Percentiles rank a stretch among this genome's conserved stretches.
Conservation (phyloP, 2,113 vertebrate genomes). For the Pygathrix nemaeus region DNA sequence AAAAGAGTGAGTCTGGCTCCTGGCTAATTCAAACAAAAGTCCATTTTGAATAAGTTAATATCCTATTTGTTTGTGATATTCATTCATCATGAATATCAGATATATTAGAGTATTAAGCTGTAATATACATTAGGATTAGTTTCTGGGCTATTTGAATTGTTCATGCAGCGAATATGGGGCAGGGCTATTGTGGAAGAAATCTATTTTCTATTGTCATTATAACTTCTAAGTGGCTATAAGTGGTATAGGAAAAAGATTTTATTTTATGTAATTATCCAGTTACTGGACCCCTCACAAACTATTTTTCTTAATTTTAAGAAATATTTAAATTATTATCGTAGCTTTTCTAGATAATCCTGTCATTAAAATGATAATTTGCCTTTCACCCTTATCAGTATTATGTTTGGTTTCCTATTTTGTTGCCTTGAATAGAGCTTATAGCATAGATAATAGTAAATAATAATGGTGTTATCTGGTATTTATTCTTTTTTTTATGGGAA, state of each 20-base stretch:
- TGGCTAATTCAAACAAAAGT: slow-evolving; percentile 16
- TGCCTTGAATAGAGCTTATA: neutral
- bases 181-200: neutral
- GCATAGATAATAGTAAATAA: neutral
- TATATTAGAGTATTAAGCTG: neutral
- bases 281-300: neutral
- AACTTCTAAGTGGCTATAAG: neutral
- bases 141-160: neutral
- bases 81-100: neutral
- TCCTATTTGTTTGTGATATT: neutral
- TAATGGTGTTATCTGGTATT: neutral
- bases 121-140: neutral
- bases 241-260: neutral
- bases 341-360: neutral
- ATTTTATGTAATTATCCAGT: neutral
- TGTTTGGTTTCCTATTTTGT: slow-evolving; percentile 32
- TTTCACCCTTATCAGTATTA: neutral
- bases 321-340: neutral
- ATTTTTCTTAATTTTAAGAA: neutral
- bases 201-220: neutral
- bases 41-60: neutral
- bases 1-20: neutral
- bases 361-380: neutral
- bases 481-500: neutral
- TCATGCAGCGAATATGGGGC: neutral